A percentile compares a stretch with the other conserved stretches of the same genome.
phyloP scores from a whole-genome alignment of 92 coral and sea anemone genomes.

The Ricordea florida region DNA sequence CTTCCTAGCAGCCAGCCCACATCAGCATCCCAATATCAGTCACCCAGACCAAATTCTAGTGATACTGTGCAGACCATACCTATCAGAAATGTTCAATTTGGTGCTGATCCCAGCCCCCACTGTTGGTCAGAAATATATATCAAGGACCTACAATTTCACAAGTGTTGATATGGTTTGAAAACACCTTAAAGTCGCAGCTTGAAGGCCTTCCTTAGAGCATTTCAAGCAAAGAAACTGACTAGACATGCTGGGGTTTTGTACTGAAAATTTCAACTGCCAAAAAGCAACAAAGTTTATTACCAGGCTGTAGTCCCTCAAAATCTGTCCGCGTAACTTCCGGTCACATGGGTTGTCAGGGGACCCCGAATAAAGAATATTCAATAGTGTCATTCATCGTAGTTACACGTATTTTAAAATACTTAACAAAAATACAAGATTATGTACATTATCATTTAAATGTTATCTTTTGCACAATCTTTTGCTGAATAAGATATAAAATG shows the following conservation, averaged over 20 bases:
- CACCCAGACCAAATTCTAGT: neutral
- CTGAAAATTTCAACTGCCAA: neutral
- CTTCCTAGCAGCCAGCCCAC: neutral
- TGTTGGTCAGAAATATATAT: neutral
- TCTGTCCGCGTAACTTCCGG: neutral
- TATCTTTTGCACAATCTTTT: no score
- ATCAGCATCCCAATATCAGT: neutral
- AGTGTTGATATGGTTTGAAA: conserved; percentile 36
- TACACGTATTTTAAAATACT: no score
- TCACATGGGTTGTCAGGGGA: conserved; percentile 44
- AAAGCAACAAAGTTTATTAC: conserved; percentile 7
- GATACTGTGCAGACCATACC: neutral
- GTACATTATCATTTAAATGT: no score
- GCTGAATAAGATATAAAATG: no score
- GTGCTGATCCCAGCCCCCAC: neutral
- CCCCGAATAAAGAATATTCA: no score
- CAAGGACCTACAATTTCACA: conserved; percentile 38
- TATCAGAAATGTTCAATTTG: neutral
- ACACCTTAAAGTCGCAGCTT: neutral
- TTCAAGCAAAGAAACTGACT: neutral
- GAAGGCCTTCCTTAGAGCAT: conserved; percentile 20
- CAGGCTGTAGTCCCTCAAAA: conserved; percentile 16
- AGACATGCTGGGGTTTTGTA: conserved; percentile 10
- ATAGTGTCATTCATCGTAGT: no score
- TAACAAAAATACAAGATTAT: no score